These are phyloP conservation scores for Metopia argyrocephala DNA, from an alignment of 2,888 invertebrate species.

Conservation along the genomic window DNA sequence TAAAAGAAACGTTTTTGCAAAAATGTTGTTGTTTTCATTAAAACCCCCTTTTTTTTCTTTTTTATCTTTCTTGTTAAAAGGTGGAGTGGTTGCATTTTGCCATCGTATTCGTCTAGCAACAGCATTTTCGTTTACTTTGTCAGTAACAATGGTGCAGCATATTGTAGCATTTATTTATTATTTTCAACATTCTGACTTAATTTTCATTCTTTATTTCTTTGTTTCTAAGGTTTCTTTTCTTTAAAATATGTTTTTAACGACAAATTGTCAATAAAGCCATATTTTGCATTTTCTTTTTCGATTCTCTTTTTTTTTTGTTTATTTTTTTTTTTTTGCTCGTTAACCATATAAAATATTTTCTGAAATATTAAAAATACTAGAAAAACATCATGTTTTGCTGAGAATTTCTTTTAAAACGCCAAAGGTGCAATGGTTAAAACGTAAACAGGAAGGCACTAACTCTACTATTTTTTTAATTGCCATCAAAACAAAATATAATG, in stretches of 20 bases:
- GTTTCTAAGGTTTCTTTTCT: constrained; percentile 36
- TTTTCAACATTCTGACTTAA: neutral
- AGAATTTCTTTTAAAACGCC: constrained; percentile 18
- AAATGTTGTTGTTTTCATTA: too few relatives aligned
- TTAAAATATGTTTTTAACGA: neutral
- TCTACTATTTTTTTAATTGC: too few relatives aligned
- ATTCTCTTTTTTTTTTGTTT: neutral
- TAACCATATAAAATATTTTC: too few relatives aligned
- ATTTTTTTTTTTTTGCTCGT: neutral
- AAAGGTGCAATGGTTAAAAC: constrained; percentile 27
- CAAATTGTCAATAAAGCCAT: neutral
- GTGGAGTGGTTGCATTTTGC: too few relatives aligned
- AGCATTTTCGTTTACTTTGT: too few relatives aligned
- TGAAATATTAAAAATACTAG: neutral
- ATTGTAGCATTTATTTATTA: constrained; percentile 18
- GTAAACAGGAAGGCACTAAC: constrained; percentile 6
- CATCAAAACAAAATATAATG: neutral
- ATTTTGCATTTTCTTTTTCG: neutral
- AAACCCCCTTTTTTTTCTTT: too few relatives aligned
- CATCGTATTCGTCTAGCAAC: neutral
- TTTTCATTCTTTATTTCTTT: neutral
- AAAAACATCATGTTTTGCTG: neutral
- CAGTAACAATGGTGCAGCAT: too few relatives aligned
- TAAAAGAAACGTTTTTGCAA: neutral
- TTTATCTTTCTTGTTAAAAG: too few relatives aligned